Percentiles rank a stretch among this genome's conserved stretches.
These are phyloP conservation scores for Poecilia latipinna DNA, from an alignment of 2,113 vertebrate species.

Conservation along the genomic window DNA sequence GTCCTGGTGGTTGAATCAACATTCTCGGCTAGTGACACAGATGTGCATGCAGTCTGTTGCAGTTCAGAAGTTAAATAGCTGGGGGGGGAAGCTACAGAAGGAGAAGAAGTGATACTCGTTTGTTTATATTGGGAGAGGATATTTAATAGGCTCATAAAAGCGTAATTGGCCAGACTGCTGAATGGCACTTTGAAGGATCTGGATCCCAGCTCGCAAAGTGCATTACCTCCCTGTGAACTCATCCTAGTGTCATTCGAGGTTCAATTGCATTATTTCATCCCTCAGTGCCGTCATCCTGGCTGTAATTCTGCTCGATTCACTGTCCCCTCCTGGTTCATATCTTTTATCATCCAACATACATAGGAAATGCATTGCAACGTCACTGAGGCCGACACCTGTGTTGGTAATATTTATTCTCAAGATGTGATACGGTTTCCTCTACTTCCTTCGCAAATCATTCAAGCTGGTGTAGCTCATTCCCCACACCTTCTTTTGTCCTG, in stretches of 20 bases:
- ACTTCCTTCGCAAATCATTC: conserved; percentile 23
- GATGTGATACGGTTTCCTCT: conserved; percentile 58
- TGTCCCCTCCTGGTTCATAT: neutral
- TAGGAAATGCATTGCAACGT: conserved; percentile 33
- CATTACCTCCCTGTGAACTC: conserved; percentile 17
- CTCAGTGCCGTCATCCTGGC: conserved; percentile 11
- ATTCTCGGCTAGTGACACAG: conserved; percentile 74
- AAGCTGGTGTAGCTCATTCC: conserved; percentile 50
- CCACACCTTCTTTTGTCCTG: conserved; percentile 34
- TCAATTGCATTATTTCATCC: conserved; percentile 14
- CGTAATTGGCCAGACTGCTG: conserved; percentile 63
- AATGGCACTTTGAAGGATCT: conserved; percentile 42
- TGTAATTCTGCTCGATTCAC: conserved; percentile 9
- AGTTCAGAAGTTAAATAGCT: conserved; percentile 50
- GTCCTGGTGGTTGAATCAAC: conserved; percentile 75
- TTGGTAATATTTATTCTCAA: conserved; percentile 30
- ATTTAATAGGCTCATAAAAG: conserved; percentile 60
- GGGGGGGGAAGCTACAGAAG: conserved; percentile 42
- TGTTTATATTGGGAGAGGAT: conserved; percentile 67
- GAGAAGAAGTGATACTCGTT: conserved; percentile 51
- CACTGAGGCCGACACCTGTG: conserved; percentile 34
- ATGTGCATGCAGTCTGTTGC: conserved; percentile 61
- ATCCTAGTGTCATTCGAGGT: conserved; percentile 26
- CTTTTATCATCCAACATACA: conserved; percentile 14
- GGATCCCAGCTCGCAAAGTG: conserved; percentile 29